Evolutionary conservation across 1,140 invertebrate species (phyloP).

Genomic region (Pogonus chalceus): DNA sequence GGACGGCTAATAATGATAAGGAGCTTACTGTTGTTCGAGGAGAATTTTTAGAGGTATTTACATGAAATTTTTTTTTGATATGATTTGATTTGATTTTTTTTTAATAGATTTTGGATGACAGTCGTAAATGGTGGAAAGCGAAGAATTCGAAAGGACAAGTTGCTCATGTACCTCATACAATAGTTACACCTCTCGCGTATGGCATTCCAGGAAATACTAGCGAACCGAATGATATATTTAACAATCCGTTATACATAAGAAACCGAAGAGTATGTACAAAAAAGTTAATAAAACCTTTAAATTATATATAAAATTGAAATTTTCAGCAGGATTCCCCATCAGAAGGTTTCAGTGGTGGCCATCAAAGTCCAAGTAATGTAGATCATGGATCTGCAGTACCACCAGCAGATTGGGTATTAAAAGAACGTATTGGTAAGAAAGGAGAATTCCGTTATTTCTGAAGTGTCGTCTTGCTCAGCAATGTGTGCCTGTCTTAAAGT

Average conservation of each 20-base stretch:
- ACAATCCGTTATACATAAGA: conserved; percentile 57
- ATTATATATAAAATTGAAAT: neutral
- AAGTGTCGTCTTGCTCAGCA: conserved; percentile 17
- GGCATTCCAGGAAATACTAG: conserved; percentile 33
- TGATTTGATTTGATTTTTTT: conserved; percentile 8
- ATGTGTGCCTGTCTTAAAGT: neutral
- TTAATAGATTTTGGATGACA: conserved; percentile 79
- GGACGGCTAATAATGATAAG: conserved; percentile 96
- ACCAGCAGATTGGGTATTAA: conserved; percentile 70
- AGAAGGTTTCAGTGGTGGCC: conserved; percentile 22
- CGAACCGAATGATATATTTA: conserved; percentile 51
- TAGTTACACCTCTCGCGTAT: conserved; percentile 62
- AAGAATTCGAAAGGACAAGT: conserved; percentile 78
- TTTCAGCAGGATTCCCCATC: conserved; percentile 25
- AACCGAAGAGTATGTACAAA: neutral
- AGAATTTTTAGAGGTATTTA: conserved; percentile 81
- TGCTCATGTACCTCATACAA: conserved; percentile 95
- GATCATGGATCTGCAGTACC: conserved; percentile 31
- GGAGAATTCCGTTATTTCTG: conserved; percentile 94
- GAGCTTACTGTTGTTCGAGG: conserved; percentile 91
- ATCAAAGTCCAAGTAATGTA: conserved; percentile 16
- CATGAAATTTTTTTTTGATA: neutral
- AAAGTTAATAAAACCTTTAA: no score
- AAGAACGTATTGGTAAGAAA: conserved; percentile 84
- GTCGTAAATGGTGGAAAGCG: conserved; percentile 97